Percentiles rank a stretch among this genome's conserved stretches.
These are phyloP conservation scores for Pterophyllum scalare DNA, from an alignment of 2,113 vertebrate species.

Conservation along the genomic window DNA sequence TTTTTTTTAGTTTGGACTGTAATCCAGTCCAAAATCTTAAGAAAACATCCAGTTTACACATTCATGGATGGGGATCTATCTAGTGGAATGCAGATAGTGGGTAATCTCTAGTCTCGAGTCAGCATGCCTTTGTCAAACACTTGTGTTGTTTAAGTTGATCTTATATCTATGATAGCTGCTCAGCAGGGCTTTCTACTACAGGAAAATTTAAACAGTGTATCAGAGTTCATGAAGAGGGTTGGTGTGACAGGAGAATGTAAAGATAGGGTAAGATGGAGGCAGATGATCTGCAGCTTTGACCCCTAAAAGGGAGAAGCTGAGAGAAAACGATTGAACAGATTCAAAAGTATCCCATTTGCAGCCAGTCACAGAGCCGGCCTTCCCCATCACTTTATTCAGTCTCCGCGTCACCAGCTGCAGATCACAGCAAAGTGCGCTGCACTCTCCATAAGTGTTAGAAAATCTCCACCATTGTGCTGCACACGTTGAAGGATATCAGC, in stretches of 20 bases:
- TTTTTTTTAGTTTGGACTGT: background rate
- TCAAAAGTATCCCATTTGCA: too few species aligned
- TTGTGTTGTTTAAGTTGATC: background rate
- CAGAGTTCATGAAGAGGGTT: background rate
- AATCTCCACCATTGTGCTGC: too few species aligned
- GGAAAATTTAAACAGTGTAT: background rate
- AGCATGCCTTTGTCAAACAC: background rate
- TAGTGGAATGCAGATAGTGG: background rate
- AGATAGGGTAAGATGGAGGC: background rate
- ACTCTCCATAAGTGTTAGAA: too few species aligned
- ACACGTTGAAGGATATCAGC: too few species aligned
- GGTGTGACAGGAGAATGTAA: background rate
- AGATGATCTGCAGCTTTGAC: background rate
- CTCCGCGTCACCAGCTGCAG: too few species aligned
- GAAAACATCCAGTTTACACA: background rate
- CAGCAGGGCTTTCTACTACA: background rate
- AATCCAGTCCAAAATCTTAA: background rate
- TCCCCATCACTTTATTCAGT: too few species aligned
- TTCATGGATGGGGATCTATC: fast-evolving
- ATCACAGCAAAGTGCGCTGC: too few species aligned
- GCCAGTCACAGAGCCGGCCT: too few species aligned
- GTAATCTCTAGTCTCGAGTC: background rate
- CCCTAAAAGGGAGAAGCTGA: background rate
- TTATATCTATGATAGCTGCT: background rate
- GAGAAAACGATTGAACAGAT: background rate